Evolutionary conservation across 2,113 vertebrate species (phyloP), one percentile per base, ranked within the genome.

Genomic region (Uropsilus gracilis): DNA sequence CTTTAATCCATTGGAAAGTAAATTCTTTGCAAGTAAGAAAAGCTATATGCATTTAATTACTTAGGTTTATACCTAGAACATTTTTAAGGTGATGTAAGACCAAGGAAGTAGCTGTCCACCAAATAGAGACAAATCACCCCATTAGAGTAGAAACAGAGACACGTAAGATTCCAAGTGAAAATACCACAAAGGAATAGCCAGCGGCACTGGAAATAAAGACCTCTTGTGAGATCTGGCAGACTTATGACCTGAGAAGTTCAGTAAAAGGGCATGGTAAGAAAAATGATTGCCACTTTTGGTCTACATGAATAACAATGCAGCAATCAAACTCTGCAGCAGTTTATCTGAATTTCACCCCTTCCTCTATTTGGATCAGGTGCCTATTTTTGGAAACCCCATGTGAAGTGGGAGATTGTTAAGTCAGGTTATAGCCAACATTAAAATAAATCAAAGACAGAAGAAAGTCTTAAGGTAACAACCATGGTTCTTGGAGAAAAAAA

Each of bases 1-100:
- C 55, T 92, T 93, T 90, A 34, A 87, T 90, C 91, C 86, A 90
- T 39, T 82, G 63, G 61, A 50, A 86, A 89, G 53, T 68, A 73
- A 68, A 92, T n/a, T 83, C 73, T 92, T 75, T 83, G 64, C 85
- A 96, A 66, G 85, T 61, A 94, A 83, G 89, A 78, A 94, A 83
- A 83, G 68, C 59, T 78, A n/a, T 92, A 82, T 92, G 93, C 73
- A 44, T 95, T 77, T n/a, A 81, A 64, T 83, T 78, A 66, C 83
- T 85, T 71, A 46, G 37, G 78, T 57, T 68, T 55, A 22, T 11
- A 92, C 42, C 20, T 44, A 20, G n/a, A 63, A 37, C 92, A 73
- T 57, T 90, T 61, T 72, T 86, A 90, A 94, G 50, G 32, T 69
- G 71, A 94, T 24, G 2, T 13, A 89, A 90, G 61, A 37, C 44